Base-by-base conservation (phyloP, 2,113 vertebrate species). In the Diglossa brunneiventris region DNA sequence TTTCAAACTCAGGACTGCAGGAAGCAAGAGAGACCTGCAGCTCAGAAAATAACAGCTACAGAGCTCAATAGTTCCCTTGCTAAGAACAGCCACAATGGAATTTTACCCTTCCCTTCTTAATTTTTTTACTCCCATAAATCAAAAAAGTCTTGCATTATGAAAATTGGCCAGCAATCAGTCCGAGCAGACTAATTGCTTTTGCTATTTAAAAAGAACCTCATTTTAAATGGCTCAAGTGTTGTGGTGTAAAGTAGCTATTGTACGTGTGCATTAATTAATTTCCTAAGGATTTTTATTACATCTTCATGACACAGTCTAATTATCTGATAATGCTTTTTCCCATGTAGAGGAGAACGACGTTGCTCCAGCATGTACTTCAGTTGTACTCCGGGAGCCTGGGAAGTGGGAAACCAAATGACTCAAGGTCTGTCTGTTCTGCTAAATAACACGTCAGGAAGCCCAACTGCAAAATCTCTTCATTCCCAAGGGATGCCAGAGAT, bases 191-290 rank as follows among this genome's bases (percentile, higher is more conserved):
- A 96, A 97, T 93, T 97, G 95, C 94, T 95, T 92, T 87, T 83
- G 72, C 94, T 96, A 64, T 97, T 97, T 92, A 87, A 96, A 97
- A 95, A 62, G 80, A 93, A 76, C 81, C 90, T 93, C 50, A 92
- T 97, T 96, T 95, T 91, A 93, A 95, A 96, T 46, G 93, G 94
- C 94, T 97, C 95, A 97, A 97, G 94, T 95, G 89, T 96, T 95
- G 68, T 89, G 89, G 88, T 96, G 95, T 96, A 96, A 96, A 97
- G 93, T 62, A 97, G 96, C 94, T 95, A 94, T 92, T 97, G 94
- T 97, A 96, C 96, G 76, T 80, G 88, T 95, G 79, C 91, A 95
- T 96, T 97, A 98, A 98, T 98, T 98, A 98, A 98, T 97, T 98
- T 97, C 95, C 95, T 90, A 88, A 95, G 97, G 97, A 96, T 96